Base-by-base conservation (phyloP, 2,797 vertebrate genomes). In the Melanotaenia maccullochi region DNA sequence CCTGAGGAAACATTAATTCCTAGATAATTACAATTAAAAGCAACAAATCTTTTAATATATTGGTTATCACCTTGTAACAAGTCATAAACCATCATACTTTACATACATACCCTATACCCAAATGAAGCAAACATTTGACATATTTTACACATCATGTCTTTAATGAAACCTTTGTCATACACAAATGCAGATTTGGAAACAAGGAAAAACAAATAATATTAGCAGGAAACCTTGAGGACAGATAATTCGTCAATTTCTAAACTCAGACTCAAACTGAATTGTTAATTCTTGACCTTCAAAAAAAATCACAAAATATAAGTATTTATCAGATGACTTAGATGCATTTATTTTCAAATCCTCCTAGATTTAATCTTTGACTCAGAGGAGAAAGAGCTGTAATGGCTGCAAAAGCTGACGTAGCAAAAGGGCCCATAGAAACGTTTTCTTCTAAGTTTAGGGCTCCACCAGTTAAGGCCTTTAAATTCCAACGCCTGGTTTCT, bases 401-500 rank as follows among this genome's bases (percentile, higher is more conserved):
- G 20, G 55, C 24, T 25, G 24, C 49, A 56, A 35, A 38, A 24
- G 18, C 14, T 59, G 38, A 38, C 18, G 0, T 0, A 65, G 14
- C 1, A 2, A 20, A 2, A 9, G 42, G 40, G 4, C 20, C 40
- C 24, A 30, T 8, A 5, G 56, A 55, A 35, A 25, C 24, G 42
- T 40, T 40, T 40, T 24, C 36, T 52, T 18, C 25, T 14, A 61
- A 65, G 24, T 28, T 60, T 56, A 68, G 38, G 11, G 62, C 73
- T 54, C 57, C 60, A 63, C n/a, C 24, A 30, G 62, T 61, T 30
- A 4, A 57, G 65, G 49, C 57, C 70, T 42, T 72, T 67, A 52
- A 62, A 69, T 38, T 51, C 54, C 1, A 72, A 60, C 42, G 32
- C 33, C 71, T 68, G 38, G 60, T 52, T 75, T 61, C 52, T 33